A percentile compares a stretch with the other conserved stretches of the same genome.
These are phyloP conservation scores for Zelostemma sp. DNA, from an alignment of 1,140 invertebrate genomes.

Conservation along the genomic window DNA sequence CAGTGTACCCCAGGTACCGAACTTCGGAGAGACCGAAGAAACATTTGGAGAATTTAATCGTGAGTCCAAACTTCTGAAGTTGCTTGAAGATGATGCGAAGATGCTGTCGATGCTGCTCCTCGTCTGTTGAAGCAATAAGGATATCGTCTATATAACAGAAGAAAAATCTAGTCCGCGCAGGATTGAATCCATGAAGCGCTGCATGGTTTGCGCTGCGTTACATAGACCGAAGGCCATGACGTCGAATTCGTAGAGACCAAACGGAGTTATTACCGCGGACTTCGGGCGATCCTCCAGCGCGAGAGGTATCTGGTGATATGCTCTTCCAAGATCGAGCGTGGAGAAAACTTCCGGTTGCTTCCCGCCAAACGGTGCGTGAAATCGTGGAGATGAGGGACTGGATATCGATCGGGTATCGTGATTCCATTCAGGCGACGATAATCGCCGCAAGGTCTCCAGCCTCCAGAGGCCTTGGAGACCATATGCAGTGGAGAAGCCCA, in stretches of 20 bases:
- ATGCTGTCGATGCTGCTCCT: constrained; percentile 28
- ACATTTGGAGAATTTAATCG: not conserved
- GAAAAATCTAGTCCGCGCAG: constrained; percentile 12
- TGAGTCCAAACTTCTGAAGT: not conserved
- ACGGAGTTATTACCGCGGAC: constrained; percentile 60
- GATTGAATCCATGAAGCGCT: not conserved
- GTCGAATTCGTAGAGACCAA: constrained; percentile 12
- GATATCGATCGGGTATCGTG: constrained; percentile 60
- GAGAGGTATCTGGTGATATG: constrained; percentile 68
- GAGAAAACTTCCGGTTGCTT: constrained; percentile 63
- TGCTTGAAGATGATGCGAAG: constrained; percentile 3
- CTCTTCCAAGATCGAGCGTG: constrained; percentile 66
- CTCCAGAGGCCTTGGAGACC: not conserved
- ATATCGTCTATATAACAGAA: constrained; percentile 43
- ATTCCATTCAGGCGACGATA: constrained; percentile 57
- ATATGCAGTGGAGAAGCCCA: constrained; percentile 1
- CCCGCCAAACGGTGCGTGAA: constrained; percentile 53
- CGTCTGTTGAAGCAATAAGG: constrained; percentile 33
- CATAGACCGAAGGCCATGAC: constrained; percentile 8
- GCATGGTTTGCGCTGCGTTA: constrained; percentile 56
- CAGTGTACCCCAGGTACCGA: not conserved
- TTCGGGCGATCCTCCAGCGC: constrained; percentile 52
- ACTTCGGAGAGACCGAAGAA: not conserved
- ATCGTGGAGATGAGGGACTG: constrained; percentile 51
- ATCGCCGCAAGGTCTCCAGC: constrained; percentile 43